Conservation (phyloP, 2,797 vertebrate genomes). For the Heteromormyrus szaboi region DNA sequence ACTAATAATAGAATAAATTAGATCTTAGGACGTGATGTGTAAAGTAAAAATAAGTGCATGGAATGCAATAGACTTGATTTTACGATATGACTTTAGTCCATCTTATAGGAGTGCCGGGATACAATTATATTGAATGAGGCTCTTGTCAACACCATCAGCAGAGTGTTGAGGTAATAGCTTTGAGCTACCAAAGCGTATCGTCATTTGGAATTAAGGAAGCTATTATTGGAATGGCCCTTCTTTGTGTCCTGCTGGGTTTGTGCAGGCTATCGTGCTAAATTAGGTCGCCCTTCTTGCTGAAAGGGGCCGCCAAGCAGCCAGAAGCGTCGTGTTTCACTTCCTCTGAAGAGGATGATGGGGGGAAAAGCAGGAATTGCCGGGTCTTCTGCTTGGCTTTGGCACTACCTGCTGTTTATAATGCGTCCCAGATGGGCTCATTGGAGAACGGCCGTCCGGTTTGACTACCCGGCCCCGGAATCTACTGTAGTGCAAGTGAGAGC, state of each 20-base stretch:
- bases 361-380: neutral
- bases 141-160: neutral
- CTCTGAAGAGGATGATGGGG: neutral
- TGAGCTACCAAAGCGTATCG: neutral
- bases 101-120: neutral
- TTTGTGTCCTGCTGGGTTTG: neutral
- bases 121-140: neutral
- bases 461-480: neutral
- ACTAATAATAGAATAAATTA: neutral
- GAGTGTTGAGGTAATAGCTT: neutral
- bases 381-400: neutral
- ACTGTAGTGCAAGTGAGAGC: neutral
- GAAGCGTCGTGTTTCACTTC: neutral
- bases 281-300: neutral
- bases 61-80: neutral
- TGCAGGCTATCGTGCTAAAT: neutral
- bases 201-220: neutral
- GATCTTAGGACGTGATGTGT: neutral
- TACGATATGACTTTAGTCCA: neutral
- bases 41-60: neutral
- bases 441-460: neutral
- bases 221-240: neutral
- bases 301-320: neutral
- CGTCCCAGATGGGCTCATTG: neutral
- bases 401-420: neutral